Percentiles rank a stretch among this genome's conserved stretches.
phyloP scores from a whole-genome alignment of 2,113 vertebrate species.

The Alces alces region DNA sequence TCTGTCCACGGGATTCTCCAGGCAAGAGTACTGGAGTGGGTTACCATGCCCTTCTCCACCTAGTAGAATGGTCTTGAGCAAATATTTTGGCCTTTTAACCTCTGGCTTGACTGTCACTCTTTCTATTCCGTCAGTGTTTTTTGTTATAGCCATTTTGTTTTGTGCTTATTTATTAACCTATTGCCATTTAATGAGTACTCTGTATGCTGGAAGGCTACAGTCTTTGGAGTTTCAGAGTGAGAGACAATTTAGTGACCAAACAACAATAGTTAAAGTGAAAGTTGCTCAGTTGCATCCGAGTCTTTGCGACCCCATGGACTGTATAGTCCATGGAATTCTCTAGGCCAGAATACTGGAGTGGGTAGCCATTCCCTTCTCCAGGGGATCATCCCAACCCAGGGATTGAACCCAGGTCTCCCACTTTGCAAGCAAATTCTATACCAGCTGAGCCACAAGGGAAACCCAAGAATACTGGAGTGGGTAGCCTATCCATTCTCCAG shows the following conservation, averaged over 20 bases:
- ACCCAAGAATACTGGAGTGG: not conserved
- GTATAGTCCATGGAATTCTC: not conserved
- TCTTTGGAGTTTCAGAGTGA: not conserved
- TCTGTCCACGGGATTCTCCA: not conserved
- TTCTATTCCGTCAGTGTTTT: not conserved
- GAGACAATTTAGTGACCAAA: not conserved
- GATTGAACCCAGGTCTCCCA: too few species aligned
- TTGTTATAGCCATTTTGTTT: not conserved
- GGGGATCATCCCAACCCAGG: not conserved
- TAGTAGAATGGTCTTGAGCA: not conserved
- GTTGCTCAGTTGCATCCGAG: accelerated
- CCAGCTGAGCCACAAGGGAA: too few species aligned
- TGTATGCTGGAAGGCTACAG: not conserved
- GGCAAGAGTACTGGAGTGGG: not conserved
- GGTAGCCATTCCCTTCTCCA: not conserved
- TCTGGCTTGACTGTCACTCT: not conserved
- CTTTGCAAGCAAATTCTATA: too few species aligned
- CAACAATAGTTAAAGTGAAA: not conserved
- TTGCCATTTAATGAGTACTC: not conserved
- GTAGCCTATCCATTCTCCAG: not conserved
- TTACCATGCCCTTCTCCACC: not conserved
- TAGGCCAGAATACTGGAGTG: not conserved
- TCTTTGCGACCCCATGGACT: not conserved
- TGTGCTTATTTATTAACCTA: not conserved
- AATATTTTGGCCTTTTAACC: not conserved